A percentile compares a stretch with the other conserved stretches of the same genome.
Evolutionary conservation across 2,888 invertebrate genomes (phyloP).

Genomic region (Andrena bicolor): DNA sequence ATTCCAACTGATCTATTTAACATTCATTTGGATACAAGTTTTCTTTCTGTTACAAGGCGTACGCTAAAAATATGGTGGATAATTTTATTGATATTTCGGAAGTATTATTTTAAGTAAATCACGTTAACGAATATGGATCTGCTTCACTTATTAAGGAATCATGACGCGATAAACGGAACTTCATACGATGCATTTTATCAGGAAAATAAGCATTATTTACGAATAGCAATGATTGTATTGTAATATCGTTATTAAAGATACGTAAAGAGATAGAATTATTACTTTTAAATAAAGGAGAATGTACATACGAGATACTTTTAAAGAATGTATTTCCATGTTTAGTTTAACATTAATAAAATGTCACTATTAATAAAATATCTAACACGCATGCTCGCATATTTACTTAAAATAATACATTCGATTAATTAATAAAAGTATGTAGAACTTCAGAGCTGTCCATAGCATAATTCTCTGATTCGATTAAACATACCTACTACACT

Average conservation of each 20-base stretch:
- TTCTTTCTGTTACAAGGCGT: background rate
- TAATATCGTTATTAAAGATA: constrained; percentile 16
- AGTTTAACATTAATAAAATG: background rate
- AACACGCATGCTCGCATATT: background rate
- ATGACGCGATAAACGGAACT: background rate
- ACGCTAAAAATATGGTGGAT: background rate
- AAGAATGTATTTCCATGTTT: background rate
- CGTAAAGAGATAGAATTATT: constrained; percentile 13
- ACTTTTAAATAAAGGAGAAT: constrained; percentile 14
- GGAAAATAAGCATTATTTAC: constrained; percentile 1
- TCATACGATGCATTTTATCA: constrained; percentile 1
- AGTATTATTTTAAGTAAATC: constrained; percentile 47
- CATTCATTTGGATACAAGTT: constrained; percentile 35
- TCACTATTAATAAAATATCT: background rate
- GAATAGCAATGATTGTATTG: constrained; percentile 8
- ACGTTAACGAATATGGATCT: background rate
- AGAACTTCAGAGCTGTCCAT: constrained; percentile 12
- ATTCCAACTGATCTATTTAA: constrained; percentile 30
- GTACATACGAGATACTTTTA: constrained; percentile 17
- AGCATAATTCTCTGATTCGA: constrained; percentile 24
- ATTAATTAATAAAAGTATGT: constrained; percentile 14
- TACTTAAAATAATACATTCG: constrained; percentile 32
- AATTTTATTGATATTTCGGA: constrained; percentile 29
- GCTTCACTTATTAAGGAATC: background rate
- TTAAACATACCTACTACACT: constrained; percentile 26